Evolutionary conservation across 2,797 vertebrate species (phyloP).

Genomic region (Cryptoblepharus egeriae): DNA sequence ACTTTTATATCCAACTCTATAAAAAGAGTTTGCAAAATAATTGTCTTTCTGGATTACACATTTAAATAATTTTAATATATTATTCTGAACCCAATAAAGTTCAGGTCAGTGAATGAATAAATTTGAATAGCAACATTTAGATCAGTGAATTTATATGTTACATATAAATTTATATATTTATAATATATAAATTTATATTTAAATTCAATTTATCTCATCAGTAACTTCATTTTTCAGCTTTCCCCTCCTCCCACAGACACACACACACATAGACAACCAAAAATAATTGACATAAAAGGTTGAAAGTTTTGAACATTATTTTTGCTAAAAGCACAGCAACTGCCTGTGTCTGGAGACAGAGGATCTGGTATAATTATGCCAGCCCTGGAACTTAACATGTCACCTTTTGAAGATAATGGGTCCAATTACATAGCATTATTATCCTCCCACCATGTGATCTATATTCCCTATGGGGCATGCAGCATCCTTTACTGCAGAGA

Average conservation of each 20-base stretch:
- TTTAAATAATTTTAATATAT: slow-evolving; percentile 9
- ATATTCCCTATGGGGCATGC: too few relatives aligned
- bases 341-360: background rate
- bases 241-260: background rate
- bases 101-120: slow-evolving; percentile 17
- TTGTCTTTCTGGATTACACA: slow-evolving; percentile 8
- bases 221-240: background rate
- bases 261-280: too few relatives aligned
- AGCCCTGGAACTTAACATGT: background rate
- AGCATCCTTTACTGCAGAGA: too few relatives aligned
- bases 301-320: background rate
- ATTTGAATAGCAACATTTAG: slow-evolving; percentile 8
- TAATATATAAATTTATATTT: too few relatives aligned
- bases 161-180: too few relatives aligned
- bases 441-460: too few relatives aligned
- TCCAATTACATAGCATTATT: too few relatives aligned
- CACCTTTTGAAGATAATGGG: background rate
- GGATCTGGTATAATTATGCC: background rate
- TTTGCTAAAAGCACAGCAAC: background rate
- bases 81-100: slow-evolving; percentile 26
- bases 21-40: background rate
- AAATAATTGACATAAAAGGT: background rate
- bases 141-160: background rate
- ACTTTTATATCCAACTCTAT: background rate
- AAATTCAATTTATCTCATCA: slow-evolving; percentile 10